Base-by-base conservation (phyloP, 2,113 vertebrate species). In the Salvelinus alpinus region DNA sequence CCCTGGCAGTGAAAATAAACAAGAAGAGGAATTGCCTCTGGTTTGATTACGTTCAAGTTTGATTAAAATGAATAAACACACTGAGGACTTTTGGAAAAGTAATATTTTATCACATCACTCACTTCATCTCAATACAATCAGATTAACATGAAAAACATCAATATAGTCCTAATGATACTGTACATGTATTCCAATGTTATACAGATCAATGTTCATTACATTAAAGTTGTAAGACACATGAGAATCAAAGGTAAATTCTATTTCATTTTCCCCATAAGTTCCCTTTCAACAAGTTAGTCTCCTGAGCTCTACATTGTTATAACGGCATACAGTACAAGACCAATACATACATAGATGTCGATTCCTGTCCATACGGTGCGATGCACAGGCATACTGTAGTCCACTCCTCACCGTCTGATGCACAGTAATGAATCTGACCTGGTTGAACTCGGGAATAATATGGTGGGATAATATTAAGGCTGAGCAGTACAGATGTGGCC, bases 401-500 rank as follows among this genome's bases (percentile, higher is more conserved):
- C 54, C 74, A 73, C 77, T 77, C 69, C 75, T 80, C 73, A 82
- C 78, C 79, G 81, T 80, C 78, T 70, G 80, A 78, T 82, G 73
- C 82, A 82, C 72, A 74, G 64, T 54, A 54, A 57, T 71, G 2
- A 3, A 64, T 72, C 44, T 20, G 76, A 70, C 44, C n/a, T 59
- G 44, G 70, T 29, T 48, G 65, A 76, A 76, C 47, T 69, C 66
- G 13, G 2, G 44, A 51, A 51, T 70, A 20, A 24, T 51, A 64
- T n/a, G 60, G 60, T 8, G 5, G 11, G 20, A 22, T 64, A 24
- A 64, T 22, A 64, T 64, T 22, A 70, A 47, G 31, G n/a, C 18
- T 44, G n/a, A 18, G 8, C 68, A 47, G 34, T 70, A 70, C 22
- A 24, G 18, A 70, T 5, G 11, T 13, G 68, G 68, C 68, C 27